Conservation (phyloP, 2,113 vertebrate species). For the Narcine bancroftii region DNA sequence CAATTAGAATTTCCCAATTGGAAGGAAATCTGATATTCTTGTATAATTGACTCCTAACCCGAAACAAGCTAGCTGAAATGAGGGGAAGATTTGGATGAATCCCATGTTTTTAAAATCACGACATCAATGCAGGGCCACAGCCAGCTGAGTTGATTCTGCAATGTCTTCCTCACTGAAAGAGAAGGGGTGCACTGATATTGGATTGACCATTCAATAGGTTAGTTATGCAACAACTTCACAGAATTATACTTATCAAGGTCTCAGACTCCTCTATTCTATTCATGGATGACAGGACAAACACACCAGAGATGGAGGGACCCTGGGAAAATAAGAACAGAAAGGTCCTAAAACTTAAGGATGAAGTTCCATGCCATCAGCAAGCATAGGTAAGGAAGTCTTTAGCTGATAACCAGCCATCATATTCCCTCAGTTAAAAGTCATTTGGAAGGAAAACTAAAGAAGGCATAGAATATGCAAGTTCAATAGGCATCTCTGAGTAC, state of each 20-base stretch:
- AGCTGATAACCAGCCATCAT: too few species aligned
- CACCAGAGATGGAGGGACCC: background rate
- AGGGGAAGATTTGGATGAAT: background rate
- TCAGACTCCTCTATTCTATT: background rate
- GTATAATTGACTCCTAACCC: too few species aligned
- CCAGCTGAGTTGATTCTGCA: background rate
- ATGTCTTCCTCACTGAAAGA: background rate
- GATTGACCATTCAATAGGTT: background rate
- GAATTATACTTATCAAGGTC: background rate
- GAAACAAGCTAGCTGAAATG: too few species aligned
- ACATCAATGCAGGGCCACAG: background rate
- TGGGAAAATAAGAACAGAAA: too few species aligned
- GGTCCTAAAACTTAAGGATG: background rate
- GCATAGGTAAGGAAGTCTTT: too few species aligned
- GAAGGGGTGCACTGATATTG: background rate
- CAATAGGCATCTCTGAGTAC: too few species aligned
- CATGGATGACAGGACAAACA: too few species aligned
- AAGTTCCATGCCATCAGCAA: too few species aligned
- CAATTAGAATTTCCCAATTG: background rate
- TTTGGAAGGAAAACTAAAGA: too few species aligned
- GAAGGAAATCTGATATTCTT: background rate
- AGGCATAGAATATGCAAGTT: too few species aligned
- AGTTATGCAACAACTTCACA: background rate
- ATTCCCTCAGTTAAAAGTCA: too few species aligned
- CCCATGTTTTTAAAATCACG: background rate